Percentiles rank a stretch among this genome's conserved stretches.
phyloP scores from a whole-genome alignment of 2,113 vertebrate genomes.

The Myiozetetes cayanensis region DNA sequence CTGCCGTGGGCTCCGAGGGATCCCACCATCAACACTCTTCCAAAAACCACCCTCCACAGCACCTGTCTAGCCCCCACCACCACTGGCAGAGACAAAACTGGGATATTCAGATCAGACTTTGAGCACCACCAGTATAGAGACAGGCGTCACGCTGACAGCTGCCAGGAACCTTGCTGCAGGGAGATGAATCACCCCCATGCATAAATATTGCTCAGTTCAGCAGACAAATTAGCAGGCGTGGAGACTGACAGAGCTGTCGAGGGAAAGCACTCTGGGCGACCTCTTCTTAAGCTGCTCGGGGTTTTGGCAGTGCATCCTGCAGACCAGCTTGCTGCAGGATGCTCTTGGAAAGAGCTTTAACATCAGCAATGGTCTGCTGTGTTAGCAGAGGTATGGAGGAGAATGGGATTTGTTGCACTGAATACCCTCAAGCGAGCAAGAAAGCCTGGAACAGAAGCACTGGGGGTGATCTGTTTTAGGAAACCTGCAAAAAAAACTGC shows the following conservation, averaged over 20 bases:
- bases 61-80: not conserved
- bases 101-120: fast-evolving
- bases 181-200: not conserved
- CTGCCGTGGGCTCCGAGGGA: not conserved
- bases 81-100: fast-evolving
- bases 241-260: not conserved
- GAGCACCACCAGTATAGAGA: not conserved
- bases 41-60: not conserved
- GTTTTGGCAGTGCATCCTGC: fast-evolving
- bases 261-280: not conserved
- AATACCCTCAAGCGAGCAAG: fast-evolving
- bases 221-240: fast-evolving
- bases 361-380: fast-evolving
- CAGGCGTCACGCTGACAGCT: not conserved
- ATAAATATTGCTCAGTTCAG: not conserved
- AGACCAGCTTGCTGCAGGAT: not conserved
- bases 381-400: fast-evolving
- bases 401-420: not conserved
- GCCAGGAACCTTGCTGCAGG: not conserved
- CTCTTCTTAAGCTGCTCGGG: not conserved
- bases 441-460: fast-evolving
- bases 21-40: conserved; percentile 9
- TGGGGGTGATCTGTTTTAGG: not conserved
- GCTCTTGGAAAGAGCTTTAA: not conserved
- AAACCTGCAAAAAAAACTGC: not conserved